Base-by-base conservation (phyloP, 2,113 vertebrate species). In the Anguilla rostrata region DNA sequence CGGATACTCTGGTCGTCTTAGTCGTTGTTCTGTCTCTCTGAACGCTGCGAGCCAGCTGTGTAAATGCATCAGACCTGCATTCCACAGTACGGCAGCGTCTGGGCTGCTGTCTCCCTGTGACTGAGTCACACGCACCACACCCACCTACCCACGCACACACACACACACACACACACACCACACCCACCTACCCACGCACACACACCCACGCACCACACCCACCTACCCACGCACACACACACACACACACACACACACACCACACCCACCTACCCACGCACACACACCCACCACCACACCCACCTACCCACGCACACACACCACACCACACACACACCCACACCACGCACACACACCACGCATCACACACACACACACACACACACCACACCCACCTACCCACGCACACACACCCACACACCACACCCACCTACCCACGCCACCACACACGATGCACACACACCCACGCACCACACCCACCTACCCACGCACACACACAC, bases 231-330 rank as follows among this genome's bases (percentile, higher is more conserved):
- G 34, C 34, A 34, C 34, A 34, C 34, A 34, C 34, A 34, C 34
- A 34, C 34, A 1, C 34, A 1, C 1, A 82, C 46, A 81, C 49
- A 80, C 39, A 84, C 26, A 34, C 34, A 34, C 34, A 34, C 34
- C 34, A 34, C 34, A 34, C 34, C 34, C 34, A 34, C 34, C 34
- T 34, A 34, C 34, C 34, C 34, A 34, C 34, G 34, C 34, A 34
- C 34, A 46, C 43, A 46, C 43, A 46, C n/a, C n/a, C n/a, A n/a
- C n/a, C 57, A 49, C 41, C 18, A 46, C 43, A 91, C 89, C 29
- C 86, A 91, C 5, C 88, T 87, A 39, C 87, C 89, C 83, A 90
- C 87, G 80, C 88, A 89, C 0, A 88, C 63, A 86, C 83, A 88
- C 49, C 86, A 91, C 29, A 71, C 34, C 34, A 34, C 34, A 34